Percentiles rank a stretch among this genome's conserved stretches.
Conservation (phyloP, 2,113 vertebrate species). For the Tragelaphus scriptus region DNA sequence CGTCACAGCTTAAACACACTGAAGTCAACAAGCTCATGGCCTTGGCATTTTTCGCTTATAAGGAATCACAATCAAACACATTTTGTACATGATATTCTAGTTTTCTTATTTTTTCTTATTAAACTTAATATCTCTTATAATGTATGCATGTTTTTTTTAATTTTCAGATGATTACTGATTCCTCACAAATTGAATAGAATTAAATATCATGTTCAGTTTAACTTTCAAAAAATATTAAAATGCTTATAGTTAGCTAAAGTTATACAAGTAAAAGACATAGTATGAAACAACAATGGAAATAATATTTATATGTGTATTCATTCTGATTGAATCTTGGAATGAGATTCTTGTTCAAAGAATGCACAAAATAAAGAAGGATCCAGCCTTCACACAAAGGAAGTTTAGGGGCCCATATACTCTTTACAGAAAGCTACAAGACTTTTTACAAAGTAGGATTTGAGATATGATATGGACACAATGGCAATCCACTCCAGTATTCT, state of each 20-base stretch:
- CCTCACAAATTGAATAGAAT: neutral
- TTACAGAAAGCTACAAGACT: neutral
- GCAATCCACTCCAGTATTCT: too few relatives aligned
- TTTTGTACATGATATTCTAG: neutral
- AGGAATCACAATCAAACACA: neutral
- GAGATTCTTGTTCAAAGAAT: neutral
- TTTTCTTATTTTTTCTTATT: neutral
- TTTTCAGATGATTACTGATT: neutral
- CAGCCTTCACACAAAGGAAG: neutral
- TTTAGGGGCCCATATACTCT: neutral
- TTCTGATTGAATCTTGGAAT: neutral
- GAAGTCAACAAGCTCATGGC: neutral
- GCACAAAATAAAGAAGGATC: neutral
- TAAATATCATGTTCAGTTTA: neutral
- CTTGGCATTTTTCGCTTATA: neutral
- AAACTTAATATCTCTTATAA: neutral
- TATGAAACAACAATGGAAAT: neutral
- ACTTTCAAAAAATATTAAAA: neutral
- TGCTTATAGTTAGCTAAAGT: neutral
- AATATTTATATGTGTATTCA: neutral
- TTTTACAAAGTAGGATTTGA: neutral
- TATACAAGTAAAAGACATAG: neutral
- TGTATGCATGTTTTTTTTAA: neutral
- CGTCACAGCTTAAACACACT: neutral
- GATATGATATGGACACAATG: neutral